Conservation (phyloP, 2,888 invertebrate species). For the Empis stercorea region DNA sequence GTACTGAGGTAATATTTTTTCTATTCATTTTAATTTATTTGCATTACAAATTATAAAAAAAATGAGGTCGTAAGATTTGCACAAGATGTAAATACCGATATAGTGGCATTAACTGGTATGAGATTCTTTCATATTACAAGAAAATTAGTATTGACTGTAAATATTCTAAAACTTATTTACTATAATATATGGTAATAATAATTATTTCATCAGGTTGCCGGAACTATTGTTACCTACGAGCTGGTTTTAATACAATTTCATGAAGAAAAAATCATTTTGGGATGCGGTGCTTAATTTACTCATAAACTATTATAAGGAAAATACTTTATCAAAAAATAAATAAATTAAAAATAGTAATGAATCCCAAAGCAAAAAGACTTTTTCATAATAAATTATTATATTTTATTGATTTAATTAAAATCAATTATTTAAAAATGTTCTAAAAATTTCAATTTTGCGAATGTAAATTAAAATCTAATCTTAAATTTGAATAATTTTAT, state of each 20-base stretch:
- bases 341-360: too few relatives aligned
- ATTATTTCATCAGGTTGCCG: constrained; percentile 38
- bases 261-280: constrained; percentile 26
- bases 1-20: constrained; percentile 29
- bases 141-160: constrained; percentile 30
- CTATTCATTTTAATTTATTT: neutral
- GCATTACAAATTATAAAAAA: neutral
- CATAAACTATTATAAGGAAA: too few relatives aligned
- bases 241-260: constrained; percentile 45
- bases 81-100: constrained; percentile 30
- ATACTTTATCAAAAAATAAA: too few relatives aligned
- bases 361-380: too few relatives aligned
- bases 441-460: too few relatives aligned
- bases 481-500: too few relatives aligned
- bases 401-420: too few relatives aligned
- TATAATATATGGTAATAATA: too few relatives aligned
- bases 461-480: too few relatives aligned
- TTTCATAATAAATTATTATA: too few relatives aligned
- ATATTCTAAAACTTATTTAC: too few relatives aligned
- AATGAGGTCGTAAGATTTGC: constrained; percentile 25
- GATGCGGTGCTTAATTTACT: constrained; percentile 17
- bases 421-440: too few relatives aligned
- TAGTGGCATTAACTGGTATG: constrained; percentile 32
- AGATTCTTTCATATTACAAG: constrained; percentile 34
- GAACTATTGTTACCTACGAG: constrained; percentile 48